A percentile compares a stretch with the other conserved stretches of the same genome.
Evolutionary conservation across 2,797 vertebrate genomes (phyloP).

Genomic region (Uromys caudimaculatus): DNA sequence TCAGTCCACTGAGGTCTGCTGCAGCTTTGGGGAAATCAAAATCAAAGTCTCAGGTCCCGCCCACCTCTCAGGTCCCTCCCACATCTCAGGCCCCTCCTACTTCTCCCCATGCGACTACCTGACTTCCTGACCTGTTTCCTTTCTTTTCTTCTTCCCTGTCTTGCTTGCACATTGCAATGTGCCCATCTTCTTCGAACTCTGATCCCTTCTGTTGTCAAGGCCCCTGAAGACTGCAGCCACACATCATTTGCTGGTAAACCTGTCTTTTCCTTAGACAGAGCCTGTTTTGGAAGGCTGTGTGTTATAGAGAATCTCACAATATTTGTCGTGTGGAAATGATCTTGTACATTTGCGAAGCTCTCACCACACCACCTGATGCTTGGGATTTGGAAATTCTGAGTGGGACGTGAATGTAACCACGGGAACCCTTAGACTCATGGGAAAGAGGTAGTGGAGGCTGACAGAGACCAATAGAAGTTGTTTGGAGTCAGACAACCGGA

Average conservation of each 20-base stretch:
- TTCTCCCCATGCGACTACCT: too few species aligned
- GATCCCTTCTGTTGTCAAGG: too few species aligned
- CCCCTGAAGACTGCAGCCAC: neutral
- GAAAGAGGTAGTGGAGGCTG: too few species aligned
- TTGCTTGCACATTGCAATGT: neutral
- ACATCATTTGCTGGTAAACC: neutral
- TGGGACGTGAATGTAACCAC: rapidly evolving
- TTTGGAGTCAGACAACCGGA: neutral
- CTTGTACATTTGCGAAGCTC: neutral
- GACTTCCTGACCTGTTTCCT: too few species aligned
- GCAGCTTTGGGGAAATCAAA: neutral
- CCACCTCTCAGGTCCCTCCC: rapidly evolving
- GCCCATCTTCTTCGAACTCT: neutral
- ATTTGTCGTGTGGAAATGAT: neutral
- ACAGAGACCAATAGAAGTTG: too few species aligned
- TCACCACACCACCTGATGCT: neutral
- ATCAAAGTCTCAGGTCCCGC: neutral
- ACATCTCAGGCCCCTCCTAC: too few species aligned
- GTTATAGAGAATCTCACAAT: neutral
- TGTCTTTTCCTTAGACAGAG: neutral
- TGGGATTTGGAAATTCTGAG: neutral
- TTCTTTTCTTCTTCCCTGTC: neutral
- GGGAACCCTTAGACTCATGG: rapidly evolving
- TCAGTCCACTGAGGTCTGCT: rapidly evolving
- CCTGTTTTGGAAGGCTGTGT: neutral